These are phyloP conservation scores for Apodemus sylvaticus DNA, from an alignment of 2,113 vertebrate genomes.

Conservation along the genomic window DNA sequence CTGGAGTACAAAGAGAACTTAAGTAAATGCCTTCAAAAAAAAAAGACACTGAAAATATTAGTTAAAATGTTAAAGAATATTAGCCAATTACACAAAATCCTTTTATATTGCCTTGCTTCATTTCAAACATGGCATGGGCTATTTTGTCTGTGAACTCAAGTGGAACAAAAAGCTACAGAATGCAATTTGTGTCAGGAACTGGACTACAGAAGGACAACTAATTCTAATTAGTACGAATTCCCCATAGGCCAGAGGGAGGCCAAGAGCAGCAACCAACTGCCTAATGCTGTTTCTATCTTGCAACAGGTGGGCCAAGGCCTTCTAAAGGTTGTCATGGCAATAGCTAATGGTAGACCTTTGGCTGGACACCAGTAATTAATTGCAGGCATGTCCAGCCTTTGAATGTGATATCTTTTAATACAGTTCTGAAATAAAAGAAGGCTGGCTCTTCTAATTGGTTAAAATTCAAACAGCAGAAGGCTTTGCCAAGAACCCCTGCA, in stretches of 20 bases:
- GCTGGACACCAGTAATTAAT: constrained; percentile 87
- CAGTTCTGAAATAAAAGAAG: constrained; percentile 81
- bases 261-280: constrained; percentile 82
- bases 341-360: constrained; percentile 86
- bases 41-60: constrained; percentile 83
- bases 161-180: constrained; percentile 93
- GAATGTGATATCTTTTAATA: constrained; percentile 85
- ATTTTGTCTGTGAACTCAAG: constrained; percentile 92
- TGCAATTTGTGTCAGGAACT: constrained; percentile 92
- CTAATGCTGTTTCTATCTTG: constrained; percentile 79
- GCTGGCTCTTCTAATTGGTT: constrained; percentile 86
- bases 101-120: constrained; percentile 92
- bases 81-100: constrained; percentile 89
- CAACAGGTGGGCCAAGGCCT: constrained; percentile 89
- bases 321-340: constrained; percentile 82
- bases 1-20: constrained; percentile 82
- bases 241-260: constrained; percentile 86
- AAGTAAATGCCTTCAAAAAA: constrained; percentile 80
- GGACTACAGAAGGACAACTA: constrained; percentile 91
- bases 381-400: constrained; percentile 82
- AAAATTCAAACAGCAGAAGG: constrained; percentile 83
- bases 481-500: constrained; percentile 77
- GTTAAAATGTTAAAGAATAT: constrained; percentile 89
- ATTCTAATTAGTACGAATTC: constrained; percentile 92
- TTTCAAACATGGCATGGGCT: constrained; percentile 89